A percentile compares a stretch with the other conserved stretches of the same genome.
Conservation (phyloP, 1,140 invertebrate genomes). For the Drosophila kanapiae region DNA sequence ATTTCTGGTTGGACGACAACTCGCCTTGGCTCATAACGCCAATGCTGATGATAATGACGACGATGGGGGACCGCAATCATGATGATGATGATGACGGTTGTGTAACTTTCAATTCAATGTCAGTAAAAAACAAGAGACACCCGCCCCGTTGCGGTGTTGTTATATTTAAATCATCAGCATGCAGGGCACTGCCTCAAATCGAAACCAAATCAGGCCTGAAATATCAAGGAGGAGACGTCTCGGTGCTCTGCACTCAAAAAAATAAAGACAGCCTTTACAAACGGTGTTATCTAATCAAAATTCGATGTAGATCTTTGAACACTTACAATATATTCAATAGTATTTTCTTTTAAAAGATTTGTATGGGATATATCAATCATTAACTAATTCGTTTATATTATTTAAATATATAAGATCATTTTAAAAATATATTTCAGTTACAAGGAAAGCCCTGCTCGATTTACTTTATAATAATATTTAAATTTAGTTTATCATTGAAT, state of each 20-base stretch:
- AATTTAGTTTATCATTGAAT: too few relatives aligned
- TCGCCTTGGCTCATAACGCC: conserved; percentile 21
- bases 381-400: too few relatives aligned
- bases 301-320: too few relatives aligned
- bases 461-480: too few relatives aligned
- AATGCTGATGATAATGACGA: conserved; percentile 28
- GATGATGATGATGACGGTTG: conserved; percentile 39
- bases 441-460: too few relatives aligned
- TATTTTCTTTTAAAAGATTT: too few relatives aligned
- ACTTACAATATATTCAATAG: too few relatives aligned
- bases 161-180: conserved; percentile 59
- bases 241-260: conserved; percentile 1
- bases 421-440: too few relatives aligned
- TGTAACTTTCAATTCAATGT: conserved; percentile 83
- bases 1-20: conserved; percentile 52
- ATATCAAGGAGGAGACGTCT: conserved; percentile 50
- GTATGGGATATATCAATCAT: too few relatives aligned
- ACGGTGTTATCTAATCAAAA: too few relatives aligned
- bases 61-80: conserved; percentile 7
- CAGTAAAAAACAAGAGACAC: conserved; percentile 51
- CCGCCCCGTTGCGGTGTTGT: conserved; percentile 4
- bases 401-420: too few relatives aligned
- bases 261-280: neutral
- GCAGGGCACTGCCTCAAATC: conserved; percentile 63
- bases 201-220: conserved; percentile 71